Evolutionary conservation across 2,113 vertebrate genomes (phyloP), one percentile per base, ranked within the genome.

Genomic region (Salvelinus fontinalis): DNA sequence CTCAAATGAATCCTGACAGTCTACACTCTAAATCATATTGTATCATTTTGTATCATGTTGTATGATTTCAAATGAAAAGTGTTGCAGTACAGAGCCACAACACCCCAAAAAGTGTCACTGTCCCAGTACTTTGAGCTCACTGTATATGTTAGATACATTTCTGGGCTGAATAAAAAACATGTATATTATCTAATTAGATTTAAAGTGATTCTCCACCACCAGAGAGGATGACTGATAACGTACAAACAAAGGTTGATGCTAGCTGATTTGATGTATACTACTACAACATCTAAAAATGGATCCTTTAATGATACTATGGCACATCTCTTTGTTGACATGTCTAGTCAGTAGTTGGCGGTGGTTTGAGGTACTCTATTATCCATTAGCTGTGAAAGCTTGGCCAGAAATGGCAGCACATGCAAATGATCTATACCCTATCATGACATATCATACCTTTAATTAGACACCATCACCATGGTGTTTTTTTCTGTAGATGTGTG

Each of bases 161-260:
- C 78, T 83, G 67, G 73, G 73, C 24, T 22, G 62, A 83, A 88
- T 87, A 83, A 88, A 86, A 87, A 84, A 79, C 67, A 60, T 74
- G 49, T 54, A 81, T 83, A 77, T 86, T 74, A 90, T 89, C 67
- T 69, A 54, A 87, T 86, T 90, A 87, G 9, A 91, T 85, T 86
- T 79, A 81, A 83, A 85, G 71, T 78, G 67, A 86, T 85, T 82
- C 67, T 85, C 66, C 62, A 62, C 49, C 75, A 72, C 75, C 9
- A 5, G 49, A 5, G 67, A 18, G 44, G 18, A 79, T 11, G 39
- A 44, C 39, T 11, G 39, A 12, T 11, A 11, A 9, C 9, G 9
- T 44, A 44, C 8, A 44, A 44, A 44, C 39, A 44, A 12, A 44
- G 9, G 39, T 44, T 44, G 39, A 44, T 44, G 39, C 39, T 44